These are phyloP conservation scores for Microtus californicus DNA, from an alignment of 2,797 vertebrate genomes.

Conservation along the genomic window DNA sequence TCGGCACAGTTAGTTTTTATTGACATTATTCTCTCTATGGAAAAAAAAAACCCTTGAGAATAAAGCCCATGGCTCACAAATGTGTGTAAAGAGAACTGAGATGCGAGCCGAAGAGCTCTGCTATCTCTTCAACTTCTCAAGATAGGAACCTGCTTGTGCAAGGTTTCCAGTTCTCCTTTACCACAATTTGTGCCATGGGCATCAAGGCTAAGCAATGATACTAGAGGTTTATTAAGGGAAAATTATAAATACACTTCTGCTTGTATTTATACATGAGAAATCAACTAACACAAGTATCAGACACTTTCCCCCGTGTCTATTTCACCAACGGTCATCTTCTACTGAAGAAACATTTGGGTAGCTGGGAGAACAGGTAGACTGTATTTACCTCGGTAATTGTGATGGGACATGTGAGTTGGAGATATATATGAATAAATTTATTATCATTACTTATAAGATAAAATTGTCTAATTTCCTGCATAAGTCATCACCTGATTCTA, in stretches of 20 bases:
- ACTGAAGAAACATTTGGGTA: background rate
- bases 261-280: background rate
- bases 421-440: background rate
- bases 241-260: background rate
- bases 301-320: background rate
- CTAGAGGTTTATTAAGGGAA: slow-evolving; percentile 1
- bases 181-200: background rate
- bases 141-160: background rate
- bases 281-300: background rate
- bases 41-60: background rate
- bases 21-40: background rate
- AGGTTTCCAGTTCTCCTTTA: background rate
- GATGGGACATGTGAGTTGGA: background rate
- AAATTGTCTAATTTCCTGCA: background rate
- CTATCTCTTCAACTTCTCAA: background rate
- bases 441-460: background rate
- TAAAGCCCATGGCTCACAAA: background rate
- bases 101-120: background rate
- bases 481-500: background rate
- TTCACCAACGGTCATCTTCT: background rate
- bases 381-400: background rate
- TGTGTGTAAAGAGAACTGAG: background rate
- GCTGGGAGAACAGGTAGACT: background rate
- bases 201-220: background rate
- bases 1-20: background rate